phyloP scores from a whole-genome alignment of 2,113 vertebrate genomes.

The Synchiropus splendidus region DNA sequence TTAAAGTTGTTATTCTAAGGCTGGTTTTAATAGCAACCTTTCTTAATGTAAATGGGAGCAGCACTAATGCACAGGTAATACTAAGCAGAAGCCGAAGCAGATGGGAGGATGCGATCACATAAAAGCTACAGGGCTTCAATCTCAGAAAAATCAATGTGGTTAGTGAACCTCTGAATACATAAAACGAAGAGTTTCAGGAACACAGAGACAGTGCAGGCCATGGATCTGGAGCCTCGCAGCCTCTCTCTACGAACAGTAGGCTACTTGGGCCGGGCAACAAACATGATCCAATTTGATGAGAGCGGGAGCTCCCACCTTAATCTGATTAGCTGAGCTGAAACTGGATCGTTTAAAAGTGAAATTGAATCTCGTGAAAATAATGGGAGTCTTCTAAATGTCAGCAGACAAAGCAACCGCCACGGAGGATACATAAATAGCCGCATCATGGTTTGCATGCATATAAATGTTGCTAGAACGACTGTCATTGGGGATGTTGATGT shows the following conservation, averaged over 20 bases:
- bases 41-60: slow-evolving; percentile 2
- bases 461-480: no score
- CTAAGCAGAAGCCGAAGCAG: slow-evolving; percentile 13
- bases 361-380: slow-evolving; percentile 40
- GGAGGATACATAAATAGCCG: neutral
- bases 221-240: slow-evolving; percentile 12
- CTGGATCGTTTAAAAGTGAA: slow-evolving; percentile 41
- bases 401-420: slow-evolving; percentile 1
- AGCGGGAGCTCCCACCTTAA: slow-evolving; percentile 23
- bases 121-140: slow-evolving; percentile 51
- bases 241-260: slow-evolving; percentile 24
- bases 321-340: slow-evolving; percentile 42
- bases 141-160: slow-evolving; percentile 49
- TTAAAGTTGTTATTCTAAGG: neutral
- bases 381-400: slow-evolving; percentile 18
- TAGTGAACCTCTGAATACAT: slow-evolving; percentile 48
- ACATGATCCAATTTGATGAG: slow-evolving; percentile 23
- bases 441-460: no score
- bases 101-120: slow-evolving; percentile 18
- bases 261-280: neutral
- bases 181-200: slow-evolving; percentile 47
- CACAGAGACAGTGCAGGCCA: slow-evolving; percentile 27
- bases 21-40: neutral
- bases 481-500: no score
- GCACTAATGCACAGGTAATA: slow-evolving; percentile 11